phyloP scores from a whole-genome alignment of 2,888 invertebrate species.

The Acleris emargana region DNA sequence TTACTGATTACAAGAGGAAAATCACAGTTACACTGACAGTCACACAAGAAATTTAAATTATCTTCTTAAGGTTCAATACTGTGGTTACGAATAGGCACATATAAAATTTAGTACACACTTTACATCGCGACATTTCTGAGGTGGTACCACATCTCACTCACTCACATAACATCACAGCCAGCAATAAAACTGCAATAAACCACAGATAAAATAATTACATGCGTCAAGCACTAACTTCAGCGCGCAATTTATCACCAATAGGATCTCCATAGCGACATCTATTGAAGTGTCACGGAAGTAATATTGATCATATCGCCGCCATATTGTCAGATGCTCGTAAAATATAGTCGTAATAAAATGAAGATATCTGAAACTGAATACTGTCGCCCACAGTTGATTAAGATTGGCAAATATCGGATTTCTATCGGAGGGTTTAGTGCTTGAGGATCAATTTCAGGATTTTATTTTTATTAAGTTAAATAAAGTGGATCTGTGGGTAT shows the following conservation, averaged over 20 bases:
- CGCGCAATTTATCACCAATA: slow-evolving; percentile 20
- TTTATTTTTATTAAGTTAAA: neutral
- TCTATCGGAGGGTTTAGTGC: slow-evolving; percentile 18
- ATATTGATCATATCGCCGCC: slow-evolving; percentile 51
- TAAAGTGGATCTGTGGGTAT: neutral
- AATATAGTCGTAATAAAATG: slow-evolving; percentile 46
- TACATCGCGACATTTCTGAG: no score
- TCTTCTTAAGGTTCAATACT: no score
- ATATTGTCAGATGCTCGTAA: slow-evolving; percentile 42
- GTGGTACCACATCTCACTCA: no score
- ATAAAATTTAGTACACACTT: no score
- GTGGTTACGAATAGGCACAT: no score
- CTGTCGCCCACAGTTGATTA: slow-evolving; percentile 37
- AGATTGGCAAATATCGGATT: slow-evolving; percentile 31
- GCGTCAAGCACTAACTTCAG: neutral
- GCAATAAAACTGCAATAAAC: neutral
- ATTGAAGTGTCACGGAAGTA: slow-evolving; percentile 38
- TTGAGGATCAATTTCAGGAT: slow-evolving; percentile 8
- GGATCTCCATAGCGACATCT: slow-evolving; percentile 32
- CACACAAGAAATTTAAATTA: no score
- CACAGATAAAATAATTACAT: slow-evolving; percentile 4
- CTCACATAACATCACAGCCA: no score
- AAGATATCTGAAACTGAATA: slow-evolving; percentile 40
- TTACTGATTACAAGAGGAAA: no score
- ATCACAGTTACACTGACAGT: no score